These are phyloP conservation scores for Gymnoscopelus braueri DNA, from an alignment of 2,797 vertebrate genomes.

Conservation along the genomic window DNA sequence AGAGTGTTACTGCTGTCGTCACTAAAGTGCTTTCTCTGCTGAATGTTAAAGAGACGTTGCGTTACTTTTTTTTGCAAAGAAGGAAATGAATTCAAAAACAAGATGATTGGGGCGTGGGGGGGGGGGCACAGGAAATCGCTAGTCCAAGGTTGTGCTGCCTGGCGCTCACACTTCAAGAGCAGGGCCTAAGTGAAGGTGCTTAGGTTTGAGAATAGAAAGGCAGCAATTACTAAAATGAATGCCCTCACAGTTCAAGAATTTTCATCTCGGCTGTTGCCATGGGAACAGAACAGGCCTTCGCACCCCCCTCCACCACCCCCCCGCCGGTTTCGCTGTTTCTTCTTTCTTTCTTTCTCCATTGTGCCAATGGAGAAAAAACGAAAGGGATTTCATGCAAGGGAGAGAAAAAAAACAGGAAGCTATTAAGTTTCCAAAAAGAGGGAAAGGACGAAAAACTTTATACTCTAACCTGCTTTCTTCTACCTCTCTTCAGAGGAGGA, in stretches of 20 bases:
- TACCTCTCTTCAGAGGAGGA: too few species aligned
- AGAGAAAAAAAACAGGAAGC: too few species aligned
- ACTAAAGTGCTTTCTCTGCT: too few species aligned
- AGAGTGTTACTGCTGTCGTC: too few species aligned
- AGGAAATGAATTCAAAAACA: too few species aligned
- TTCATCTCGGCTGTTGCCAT: constrained; percentile 89
- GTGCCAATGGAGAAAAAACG: constrained; percentile 75
- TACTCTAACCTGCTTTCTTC: too few species aligned
- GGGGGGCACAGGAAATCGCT: constrained; percentile 50
- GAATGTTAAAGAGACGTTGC: too few species aligned
- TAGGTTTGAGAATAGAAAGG: constrained; percentile 74
- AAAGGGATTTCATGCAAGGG: constrained; percentile 63
- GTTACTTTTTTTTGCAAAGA: too few species aligned
- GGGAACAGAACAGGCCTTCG: constrained; percentile 77
- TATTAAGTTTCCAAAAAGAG: too few species aligned
- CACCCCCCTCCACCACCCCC: constrained; percentile 49
- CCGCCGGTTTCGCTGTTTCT: not conserved
- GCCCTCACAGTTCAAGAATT: constrained; percentile 88
- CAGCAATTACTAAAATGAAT: constrained; percentile 87
- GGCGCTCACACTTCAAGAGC: constrained; percentile 56
- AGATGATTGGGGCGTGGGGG: not conserved
- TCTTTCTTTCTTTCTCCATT: constrained; percentile 52
- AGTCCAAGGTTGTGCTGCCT: constrained; percentile 70
- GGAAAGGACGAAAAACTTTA: too few species aligned
- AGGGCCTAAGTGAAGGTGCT: constrained; percentile 78